phyloP scores from a whole-genome alignment of 2,888 invertebrate genomes.

The Dasysyrphus albostriatus region DNA sequence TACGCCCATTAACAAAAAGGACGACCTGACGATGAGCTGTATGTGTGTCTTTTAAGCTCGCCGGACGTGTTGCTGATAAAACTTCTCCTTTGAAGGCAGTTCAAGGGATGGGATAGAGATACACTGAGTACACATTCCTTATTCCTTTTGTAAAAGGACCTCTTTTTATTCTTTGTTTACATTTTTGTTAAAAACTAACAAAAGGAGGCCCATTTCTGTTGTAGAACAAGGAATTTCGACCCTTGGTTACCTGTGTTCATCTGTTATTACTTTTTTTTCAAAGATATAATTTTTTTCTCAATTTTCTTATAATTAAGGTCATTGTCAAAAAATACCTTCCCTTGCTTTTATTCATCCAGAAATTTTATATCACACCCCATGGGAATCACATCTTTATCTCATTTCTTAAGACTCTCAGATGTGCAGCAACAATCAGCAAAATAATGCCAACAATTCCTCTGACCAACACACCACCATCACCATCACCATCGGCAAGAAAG shows the following conservation, averaged over 20 bases:
- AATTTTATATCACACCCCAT: constrained; percentile 58
- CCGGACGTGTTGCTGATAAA: constrained; percentile 42
- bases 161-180: constrained; percentile 54
- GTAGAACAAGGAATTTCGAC: constrained; percentile 43
- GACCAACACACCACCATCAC: constrained; percentile 10
- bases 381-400: constrained; percentile 57
- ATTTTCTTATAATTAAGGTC: constrained; percentile 69
- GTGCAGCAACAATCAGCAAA: constrained; percentile 19
- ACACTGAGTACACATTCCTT: constrained; percentile 3
- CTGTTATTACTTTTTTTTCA: constrained; percentile 30
- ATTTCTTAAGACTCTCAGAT: constrained; percentile 42
- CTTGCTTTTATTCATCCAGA: constrained; percentile 32
- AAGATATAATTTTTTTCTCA: constrained; percentile 1
- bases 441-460: constrained; percentile 49
- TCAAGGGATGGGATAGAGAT: background rate
- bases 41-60: constrained; percentile 24
- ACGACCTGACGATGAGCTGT: constrained; percentile 41
- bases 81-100: constrained; percentile 17
- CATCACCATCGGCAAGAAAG: constrained; percentile 6
- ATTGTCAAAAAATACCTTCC: constrained; percentile 69
- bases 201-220: constrained; percentile 42
- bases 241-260: constrained; percentile 56
- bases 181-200: constrained; percentile 53
- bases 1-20: constrained; percentile 69
- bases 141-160: constrained; percentile 14